A percentile compares a stretch with the other conserved stretches of the same genome.
Conservation (phyloP, 2,888 invertebrate species). For the Cantharis rustica region DNA sequence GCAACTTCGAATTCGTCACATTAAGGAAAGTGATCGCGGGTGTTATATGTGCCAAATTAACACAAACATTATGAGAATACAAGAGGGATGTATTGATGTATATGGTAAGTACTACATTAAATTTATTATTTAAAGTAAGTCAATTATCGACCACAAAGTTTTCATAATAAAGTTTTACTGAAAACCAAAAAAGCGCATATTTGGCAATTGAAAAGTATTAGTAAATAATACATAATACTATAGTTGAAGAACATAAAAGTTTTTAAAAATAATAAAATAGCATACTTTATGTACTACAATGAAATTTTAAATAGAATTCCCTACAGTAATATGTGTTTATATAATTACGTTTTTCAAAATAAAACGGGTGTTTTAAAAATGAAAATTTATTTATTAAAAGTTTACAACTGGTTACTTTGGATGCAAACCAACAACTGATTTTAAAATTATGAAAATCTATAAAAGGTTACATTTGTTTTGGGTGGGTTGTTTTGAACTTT, state of each 20-base stretch:
- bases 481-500: too few relatives aligned
- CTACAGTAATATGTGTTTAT: not conserved
- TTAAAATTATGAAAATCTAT: too few relatives aligned
- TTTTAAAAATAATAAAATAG: not conserved
- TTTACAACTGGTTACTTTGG: too few relatives aligned
- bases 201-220: not conserved
- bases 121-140: not conserved
- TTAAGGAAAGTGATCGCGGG: conserved; percentile 81
- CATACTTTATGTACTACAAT: not conserved
- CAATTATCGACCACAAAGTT: not conserved
- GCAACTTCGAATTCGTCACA: conserved; percentile 82
- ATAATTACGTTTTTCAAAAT: too few relatives aligned
- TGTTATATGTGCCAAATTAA: conserved; percentile 95
- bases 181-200: not conserved
- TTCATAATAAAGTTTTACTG: not conserved
- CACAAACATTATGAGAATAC: conserved; percentile 84
- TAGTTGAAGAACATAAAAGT: not conserved
- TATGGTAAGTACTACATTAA: conserved; percentile 67
- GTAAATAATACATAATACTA: not conserved
- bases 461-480: too few relatives aligned
- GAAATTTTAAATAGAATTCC: not conserved
- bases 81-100: conserved; percentile 86
- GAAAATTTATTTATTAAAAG: too few relatives aligned
- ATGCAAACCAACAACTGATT: too few relatives aligned
- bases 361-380: too few relatives aligned